Percentiles rank a stretch among this genome's conserved stretches.
Evolutionary conservation across 2,797 vertebrate genomes (phyloP).

Genomic region (Phoeniculus purpureus): DNA sequence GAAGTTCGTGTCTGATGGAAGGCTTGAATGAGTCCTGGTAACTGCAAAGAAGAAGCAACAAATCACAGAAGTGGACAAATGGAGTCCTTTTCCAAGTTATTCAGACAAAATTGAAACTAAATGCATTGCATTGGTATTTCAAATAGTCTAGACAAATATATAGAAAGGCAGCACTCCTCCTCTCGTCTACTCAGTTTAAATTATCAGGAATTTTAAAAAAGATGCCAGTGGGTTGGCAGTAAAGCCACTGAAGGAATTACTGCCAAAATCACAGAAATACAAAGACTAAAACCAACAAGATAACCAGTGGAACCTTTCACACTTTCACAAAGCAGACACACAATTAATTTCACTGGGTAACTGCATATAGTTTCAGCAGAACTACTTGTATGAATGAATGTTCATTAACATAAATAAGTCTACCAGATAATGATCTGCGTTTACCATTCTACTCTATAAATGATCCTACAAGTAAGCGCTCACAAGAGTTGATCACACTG

Average conservation of each 20-base stretch:
- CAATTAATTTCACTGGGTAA: not conserved
- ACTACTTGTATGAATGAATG: not conserved
- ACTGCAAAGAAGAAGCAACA: constrained; percentile 68
- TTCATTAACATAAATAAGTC: not conserved
- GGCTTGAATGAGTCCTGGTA: constrained; percentile 81
- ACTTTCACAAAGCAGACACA: not conserved
- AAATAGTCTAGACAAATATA: not conserved
- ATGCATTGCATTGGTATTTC: not conserved
- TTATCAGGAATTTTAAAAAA: not conserved
- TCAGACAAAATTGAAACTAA: not conserved
- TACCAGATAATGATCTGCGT: not conserved
- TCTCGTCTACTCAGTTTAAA: not conserved
- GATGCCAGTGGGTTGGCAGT: not conserved
- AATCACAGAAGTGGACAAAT: not conserved
- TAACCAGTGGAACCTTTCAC: not conserved
- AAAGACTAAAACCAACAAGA: not conserved
- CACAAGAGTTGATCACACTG: not conserved
- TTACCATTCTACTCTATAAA: not conserved
- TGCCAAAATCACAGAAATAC: not conserved
- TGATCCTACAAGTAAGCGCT: not conserved
- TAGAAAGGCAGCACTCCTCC: not conserved
- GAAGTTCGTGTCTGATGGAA: constrained; percentile 84
- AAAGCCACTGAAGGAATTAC: not conserved
- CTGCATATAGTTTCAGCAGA: not conserved
- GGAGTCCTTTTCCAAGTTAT: not conserved